A percentile compares a stretch with the other conserved stretches of the same genome.
Evolutionary conservation across 2,113 vertebrate species (phyloP).

Genomic region (Chlorocebus sabaeus): DNA sequence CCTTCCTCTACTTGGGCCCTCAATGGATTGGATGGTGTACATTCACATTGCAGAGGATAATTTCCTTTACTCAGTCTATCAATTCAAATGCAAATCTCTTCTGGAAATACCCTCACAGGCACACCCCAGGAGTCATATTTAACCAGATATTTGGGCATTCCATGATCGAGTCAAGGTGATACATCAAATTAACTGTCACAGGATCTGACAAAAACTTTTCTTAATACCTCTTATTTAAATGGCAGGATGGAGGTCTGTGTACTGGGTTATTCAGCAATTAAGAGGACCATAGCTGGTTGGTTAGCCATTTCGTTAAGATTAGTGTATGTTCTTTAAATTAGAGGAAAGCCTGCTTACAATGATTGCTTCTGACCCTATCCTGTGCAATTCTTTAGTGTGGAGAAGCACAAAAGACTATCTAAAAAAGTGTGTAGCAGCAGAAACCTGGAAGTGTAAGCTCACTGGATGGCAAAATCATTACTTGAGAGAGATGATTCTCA

Average conservation of each 20-base stretch:
- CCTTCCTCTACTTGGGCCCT: no score
- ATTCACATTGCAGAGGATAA: neutral
- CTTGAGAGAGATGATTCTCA: neutral
- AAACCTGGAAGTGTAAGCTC: neutral
- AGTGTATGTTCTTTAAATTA: neutral
- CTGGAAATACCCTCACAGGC: neutral
- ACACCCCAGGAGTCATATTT: neutral
- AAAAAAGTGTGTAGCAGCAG: neutral
- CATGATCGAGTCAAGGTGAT: neutral
- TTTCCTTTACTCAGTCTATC: no score
- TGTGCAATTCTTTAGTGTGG: neutral
- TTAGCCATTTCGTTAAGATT: neutral
- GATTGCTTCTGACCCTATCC: neutral
- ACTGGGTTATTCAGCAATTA: neutral
- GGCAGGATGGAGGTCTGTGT: neutral
- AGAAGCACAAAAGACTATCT: neutral
- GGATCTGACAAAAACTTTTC: neutral
- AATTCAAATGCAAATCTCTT: neutral
- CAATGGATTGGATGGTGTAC: neutral
- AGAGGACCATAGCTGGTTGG: neutral
- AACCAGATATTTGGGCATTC: neutral
- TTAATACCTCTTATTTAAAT: neutral
- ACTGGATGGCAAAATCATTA: neutral
- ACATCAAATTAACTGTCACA: neutral
- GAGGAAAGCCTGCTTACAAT: neutral